phyloP scores from a whole-genome alignment of 2,888 invertebrate species.

The Scaptomyza flava region DNA sequence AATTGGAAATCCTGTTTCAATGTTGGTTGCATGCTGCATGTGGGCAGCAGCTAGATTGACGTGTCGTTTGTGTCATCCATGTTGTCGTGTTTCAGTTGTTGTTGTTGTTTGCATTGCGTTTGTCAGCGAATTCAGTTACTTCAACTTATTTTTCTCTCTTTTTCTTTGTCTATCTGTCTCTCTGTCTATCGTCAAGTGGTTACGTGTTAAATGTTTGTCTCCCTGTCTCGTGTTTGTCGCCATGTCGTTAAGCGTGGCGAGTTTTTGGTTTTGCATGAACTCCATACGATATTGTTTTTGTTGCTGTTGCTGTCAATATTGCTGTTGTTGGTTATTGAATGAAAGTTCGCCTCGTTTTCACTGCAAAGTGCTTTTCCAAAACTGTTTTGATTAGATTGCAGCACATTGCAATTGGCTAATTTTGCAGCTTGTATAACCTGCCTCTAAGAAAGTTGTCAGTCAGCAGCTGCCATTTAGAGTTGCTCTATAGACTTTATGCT shows the following conservation, averaged over 20 bases:
- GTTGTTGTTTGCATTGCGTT: slow-evolving; percentile 29
- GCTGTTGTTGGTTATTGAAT: slow-evolving; percentile 52
- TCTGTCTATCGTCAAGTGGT: slow-evolving; percentile 51
- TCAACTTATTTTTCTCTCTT: slow-evolving; percentile 1
- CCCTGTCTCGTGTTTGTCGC: slow-evolving; percentile 45
- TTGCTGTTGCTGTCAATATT: slow-evolving; percentile 16
- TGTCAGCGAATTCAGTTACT: slow-evolving; percentile 41
- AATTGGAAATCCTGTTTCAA: slow-evolving; percentile 66
- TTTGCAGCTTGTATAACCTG: slow-evolving; percentile 39
- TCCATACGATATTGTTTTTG: slow-evolving; percentile 33
- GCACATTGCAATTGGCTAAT: slow-evolving; percentile 58
- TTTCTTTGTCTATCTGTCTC: neutral
- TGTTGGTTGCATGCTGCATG: slow-evolving; percentile 71
- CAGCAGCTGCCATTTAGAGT: neutral
- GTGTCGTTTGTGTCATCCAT: slow-evolving; percentile 74
- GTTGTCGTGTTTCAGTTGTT: slow-evolving; percentile 40
- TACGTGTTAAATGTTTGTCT: slow-evolving; percentile 39
- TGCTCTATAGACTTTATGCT: neutral
- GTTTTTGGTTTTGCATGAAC: slow-evolving; percentile 62
- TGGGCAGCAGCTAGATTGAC: slow-evolving; percentile 74
- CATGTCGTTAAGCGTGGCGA: slow-evolving; percentile 49
- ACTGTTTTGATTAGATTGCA: slow-evolving; percentile 59
- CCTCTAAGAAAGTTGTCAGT: slow-evolving; percentile 33
- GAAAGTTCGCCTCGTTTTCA: slow-evolving; percentile 71
- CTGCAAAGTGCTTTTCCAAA: slow-evolving; percentile 59